A percentile compares a stretch with the other conserved stretches of the same genome.
Conservation (phyloP, 2,113 vertebrate species). For the Callopanchax toddi region DNA sequence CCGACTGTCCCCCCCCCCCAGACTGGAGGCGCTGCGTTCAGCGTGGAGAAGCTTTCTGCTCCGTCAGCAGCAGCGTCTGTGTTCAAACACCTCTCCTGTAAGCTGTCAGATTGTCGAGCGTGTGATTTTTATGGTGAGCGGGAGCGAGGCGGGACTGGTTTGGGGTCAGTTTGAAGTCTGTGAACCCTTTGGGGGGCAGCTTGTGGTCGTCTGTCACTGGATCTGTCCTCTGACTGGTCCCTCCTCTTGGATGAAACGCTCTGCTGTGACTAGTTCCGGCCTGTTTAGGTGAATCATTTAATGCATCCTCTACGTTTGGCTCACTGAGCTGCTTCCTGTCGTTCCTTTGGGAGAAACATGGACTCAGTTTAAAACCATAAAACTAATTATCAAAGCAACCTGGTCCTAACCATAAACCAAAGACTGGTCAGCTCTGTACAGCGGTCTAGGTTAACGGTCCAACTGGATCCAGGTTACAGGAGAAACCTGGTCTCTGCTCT, state of each 20-base stretch:
- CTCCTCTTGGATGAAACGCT: not conserved
- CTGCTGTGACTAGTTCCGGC: slow-evolving; percentile 10
- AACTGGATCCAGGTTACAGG: too few relatives aligned
- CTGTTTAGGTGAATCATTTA: slow-evolving; percentile 1
- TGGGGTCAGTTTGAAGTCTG: too few relatives aligned
- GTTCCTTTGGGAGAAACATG: not conserved
- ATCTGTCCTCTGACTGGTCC: not conserved
- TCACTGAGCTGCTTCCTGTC: not conserved
- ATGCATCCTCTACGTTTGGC: not conserved
- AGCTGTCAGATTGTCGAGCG: not conserved
- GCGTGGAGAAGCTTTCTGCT: slow-evolving; percentile 9
- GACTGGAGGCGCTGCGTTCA: slow-evolving; percentile 15
- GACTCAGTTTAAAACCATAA: not conserved
- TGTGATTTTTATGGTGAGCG: not conserved
- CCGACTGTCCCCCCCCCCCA: slow-evolving; percentile 53
- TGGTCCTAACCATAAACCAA: too few relatives aligned
- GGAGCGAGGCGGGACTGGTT: too few relatives aligned
- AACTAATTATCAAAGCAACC: too few relatives aligned
- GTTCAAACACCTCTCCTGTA: slow-evolving; percentile 12
- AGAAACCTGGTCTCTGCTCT: too few relatives aligned
- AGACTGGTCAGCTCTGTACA: too few relatives aligned
- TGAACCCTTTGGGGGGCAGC: too few relatives aligned
- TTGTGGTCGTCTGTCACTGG: too few relatives aligned
- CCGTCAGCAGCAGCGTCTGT: slow-evolving; percentile 12
- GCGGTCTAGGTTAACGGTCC: too few relatives aligned